Percentiles rank a stretch among this genome's conserved stretches.
These are phyloP conservation scores for Cololabis saira DNA, from an alignment of 2,113 vertebrate genomes.

Conservation along the genomic window DNA sequence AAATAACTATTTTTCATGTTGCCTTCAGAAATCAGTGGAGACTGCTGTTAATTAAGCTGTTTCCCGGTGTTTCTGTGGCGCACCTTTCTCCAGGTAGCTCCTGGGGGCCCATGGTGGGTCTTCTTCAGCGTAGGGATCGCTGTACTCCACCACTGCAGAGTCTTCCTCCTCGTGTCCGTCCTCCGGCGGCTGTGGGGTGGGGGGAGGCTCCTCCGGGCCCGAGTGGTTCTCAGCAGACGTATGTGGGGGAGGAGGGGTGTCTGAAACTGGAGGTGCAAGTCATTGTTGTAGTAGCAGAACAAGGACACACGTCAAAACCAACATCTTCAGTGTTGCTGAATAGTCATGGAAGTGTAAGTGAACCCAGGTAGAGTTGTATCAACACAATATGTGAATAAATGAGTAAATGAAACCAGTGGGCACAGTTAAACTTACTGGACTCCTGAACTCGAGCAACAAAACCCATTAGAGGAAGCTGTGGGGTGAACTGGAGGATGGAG, in stretches of 20 bases:
- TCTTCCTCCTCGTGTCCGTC: slow-evolving; percentile 91
- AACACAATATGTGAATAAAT: background rate
- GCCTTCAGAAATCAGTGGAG: too few species aligned
- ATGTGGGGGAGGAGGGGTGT: slow-evolving; percentile 83
- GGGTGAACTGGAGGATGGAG: slow-evolving; percentile 94
- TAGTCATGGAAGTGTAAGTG: background rate
- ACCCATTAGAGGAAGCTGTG: slow-evolving; percentile 97
- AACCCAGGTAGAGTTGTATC: background rate
- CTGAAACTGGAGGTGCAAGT: slow-evolving; percentile 84
- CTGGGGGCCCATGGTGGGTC: slow-evolving; percentile 95
- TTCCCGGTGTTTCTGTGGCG: background rate
- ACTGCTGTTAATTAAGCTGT: too few species aligned
- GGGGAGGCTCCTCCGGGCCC: slow-evolving; percentile 84
- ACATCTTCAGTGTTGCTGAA: background rate
- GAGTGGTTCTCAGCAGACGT: slow-evolving; percentile 81
- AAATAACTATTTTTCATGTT: too few species aligned
- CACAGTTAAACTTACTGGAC: slow-evolving; percentile 89
- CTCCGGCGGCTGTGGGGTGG: slow-evolving; percentile 82
- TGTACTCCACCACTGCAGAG: slow-evolving; percentile 93
- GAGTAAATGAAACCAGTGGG: background rate
- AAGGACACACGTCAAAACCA: background rate
- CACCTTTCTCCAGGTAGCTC: slow-evolving; percentile 93
- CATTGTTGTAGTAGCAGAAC: background rate
- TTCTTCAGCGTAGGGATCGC: slow-evolving; percentile 94
- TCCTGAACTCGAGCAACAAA: slow-evolving; percentile 98